Conservation (phyloP, 2,113 vertebrate genomes). For the Myrmecophaga tridactyla region DNA sequence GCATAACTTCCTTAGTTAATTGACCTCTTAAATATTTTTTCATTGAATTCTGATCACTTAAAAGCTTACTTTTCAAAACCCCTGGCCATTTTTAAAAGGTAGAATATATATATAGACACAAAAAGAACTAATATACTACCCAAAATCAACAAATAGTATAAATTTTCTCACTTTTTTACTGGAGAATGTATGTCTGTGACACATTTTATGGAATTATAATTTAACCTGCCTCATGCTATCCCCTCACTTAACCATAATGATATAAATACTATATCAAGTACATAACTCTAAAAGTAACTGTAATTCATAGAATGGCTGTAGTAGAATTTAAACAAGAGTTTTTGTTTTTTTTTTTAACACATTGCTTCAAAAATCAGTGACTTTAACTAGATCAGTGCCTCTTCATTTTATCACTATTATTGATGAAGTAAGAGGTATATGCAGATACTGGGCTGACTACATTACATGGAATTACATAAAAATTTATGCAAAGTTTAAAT, state of each 20-base stretch:
- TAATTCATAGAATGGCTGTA: not conserved
- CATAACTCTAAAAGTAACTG: not conserved
- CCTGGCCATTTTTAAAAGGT: too few species aligned
- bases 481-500: not conserved
- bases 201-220: not conserved
- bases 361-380: not conserved
- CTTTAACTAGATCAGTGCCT: not conserved
- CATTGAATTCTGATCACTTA: too few species aligned
- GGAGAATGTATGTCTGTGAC: not conserved
- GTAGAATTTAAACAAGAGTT: slow-evolving; percentile 17
- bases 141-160: not conserved
- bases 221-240: not conserved
- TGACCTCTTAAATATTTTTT: too few species aligned
- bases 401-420: not conserved
- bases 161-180: too few species aligned
- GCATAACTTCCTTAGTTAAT: too few species aligned
- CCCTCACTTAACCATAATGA: not conserved
- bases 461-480: not conserved
- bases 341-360: slow-evolving; percentile 16
- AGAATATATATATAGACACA: too few species aligned
- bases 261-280: not conserved
- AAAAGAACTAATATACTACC: not conserved
- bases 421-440: not conserved
- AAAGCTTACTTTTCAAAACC: too few species aligned
- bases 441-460: not conserved